Evolutionary conservation across 2,888 invertebrate species (phyloP), one percentile per base, ranked within the genome.

Genomic region (Acronicta alni): DNA sequence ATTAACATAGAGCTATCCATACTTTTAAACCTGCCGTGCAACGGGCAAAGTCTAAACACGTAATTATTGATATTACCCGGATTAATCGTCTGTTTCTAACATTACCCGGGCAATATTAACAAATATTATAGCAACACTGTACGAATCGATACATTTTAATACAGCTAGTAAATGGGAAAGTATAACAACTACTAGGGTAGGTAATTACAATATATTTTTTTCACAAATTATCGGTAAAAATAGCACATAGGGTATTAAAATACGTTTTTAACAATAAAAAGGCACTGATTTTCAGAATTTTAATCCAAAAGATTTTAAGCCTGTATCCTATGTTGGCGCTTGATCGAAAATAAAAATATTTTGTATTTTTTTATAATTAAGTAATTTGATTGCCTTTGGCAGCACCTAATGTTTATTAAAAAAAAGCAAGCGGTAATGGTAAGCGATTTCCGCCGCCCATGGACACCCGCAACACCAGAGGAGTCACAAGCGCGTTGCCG

Each of bases 201-300:
- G 57, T 54, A 26, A 46, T 54, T 55, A 3, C n/a, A n/a, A n/a
- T 44, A 48, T 56, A 48, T 47, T n/a, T 42, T 58, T 59, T 59
- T 32, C 75, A 62, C 62, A 76, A 76, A 76, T 70, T 61, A 75
- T 68, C 37, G 55, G 46, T 61, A 76, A 67, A 76, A 78, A 70
- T 74, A 74, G 74, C 72, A 70, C 70, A 63, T 54, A 68, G 67
- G 74, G 74, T 72, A 63, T 72, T 72, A 77, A 48, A 65, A 77
- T 82, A 81, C 70, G 77, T 73, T 80, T 69, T 56, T 87, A 85
- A 86, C 74, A 85, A 88, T 89, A 81, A 89, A 88, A 90, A 90
- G 90, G 90, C 89, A 90, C 89, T 89, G 84, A 81, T 83, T 86
- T 81, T 35, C 35, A 35, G 81, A 88, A 83, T 84, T 78, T 78